These are phyloP conservation scores for Thinocorus orbignyianus DNA, from an alignment of 2,113 vertebrate genomes.

Conservation along the genomic window DNA sequence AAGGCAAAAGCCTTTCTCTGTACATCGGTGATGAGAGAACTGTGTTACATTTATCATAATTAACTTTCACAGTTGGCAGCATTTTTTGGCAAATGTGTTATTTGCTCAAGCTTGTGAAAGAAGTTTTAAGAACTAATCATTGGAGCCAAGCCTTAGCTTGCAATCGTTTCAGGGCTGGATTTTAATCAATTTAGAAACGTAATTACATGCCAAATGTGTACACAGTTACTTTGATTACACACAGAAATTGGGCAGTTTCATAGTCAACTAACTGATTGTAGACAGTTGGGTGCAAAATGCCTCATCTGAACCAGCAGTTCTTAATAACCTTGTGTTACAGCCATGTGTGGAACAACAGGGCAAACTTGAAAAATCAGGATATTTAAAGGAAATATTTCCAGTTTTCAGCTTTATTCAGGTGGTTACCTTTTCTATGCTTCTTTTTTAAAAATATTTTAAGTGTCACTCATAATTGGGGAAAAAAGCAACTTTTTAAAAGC, in stretches of 20 bases:
- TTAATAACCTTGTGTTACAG: constrained; percentile 6
- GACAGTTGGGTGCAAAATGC: constrained; percentile 23
- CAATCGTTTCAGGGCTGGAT: constrained; percentile 52
- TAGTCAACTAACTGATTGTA: constrained; percentile 49
- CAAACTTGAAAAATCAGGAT: neutral
- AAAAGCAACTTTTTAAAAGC: neutral
- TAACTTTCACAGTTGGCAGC: constrained; percentile 64
- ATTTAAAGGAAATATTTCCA: neutral
- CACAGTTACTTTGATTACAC: constrained; percentile 63
- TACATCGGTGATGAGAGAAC: neutral
- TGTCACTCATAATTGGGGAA: neutral
- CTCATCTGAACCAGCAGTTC: neutral
- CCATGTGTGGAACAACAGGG: neutral
- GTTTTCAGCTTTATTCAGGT: neutral
- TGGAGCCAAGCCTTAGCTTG: constrained; percentile 38
- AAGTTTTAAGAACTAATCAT: constrained; percentile 60
- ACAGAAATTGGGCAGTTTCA: constrained; percentile 50
- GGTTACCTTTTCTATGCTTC: neutral
- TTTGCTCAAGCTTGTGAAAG: constrained; percentile 41
- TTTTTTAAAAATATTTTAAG: neutral
- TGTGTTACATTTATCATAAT: constrained; percentile 70
- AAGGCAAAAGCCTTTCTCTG: constrained; percentile 57
- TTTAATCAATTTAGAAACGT: constrained; percentile 61
- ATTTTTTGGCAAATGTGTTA: constrained; percentile 50
- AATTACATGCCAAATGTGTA: constrained; percentile 68